A percentile compares a stretch with the other conserved stretches of the same genome.
These are phyloP conservation scores for Drosophila auraria DNA, from an alignment of 1,140 invertebrate species.

Conservation along the genomic window DNA sequence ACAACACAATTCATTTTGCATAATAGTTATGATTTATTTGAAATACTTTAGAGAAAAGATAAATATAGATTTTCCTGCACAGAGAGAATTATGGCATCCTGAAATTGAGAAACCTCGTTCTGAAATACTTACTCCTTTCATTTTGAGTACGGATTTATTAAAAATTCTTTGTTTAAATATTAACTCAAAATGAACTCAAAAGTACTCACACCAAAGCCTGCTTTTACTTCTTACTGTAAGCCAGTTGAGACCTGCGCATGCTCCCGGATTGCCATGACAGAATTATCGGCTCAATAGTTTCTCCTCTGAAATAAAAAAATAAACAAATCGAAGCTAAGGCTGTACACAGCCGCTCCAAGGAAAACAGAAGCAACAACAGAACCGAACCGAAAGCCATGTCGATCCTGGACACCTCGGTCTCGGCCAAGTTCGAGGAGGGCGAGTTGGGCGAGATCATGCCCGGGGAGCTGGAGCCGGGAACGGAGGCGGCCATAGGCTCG, in stretches of 20 bases:
- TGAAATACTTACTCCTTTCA: too few species aligned
- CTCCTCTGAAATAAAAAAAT: conserved; percentile 15
- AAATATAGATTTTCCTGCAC: too few species aligned
- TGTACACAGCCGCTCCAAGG: background rate
- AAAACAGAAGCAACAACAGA: background rate
- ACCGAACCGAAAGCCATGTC: conserved; percentile 1
- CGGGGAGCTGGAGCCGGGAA: conserved; percentile 2
- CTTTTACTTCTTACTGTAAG: background rate
- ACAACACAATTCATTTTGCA: too few species aligned
- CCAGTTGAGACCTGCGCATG: conserved; percentile 45
- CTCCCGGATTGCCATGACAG: conserved; percentile 64
- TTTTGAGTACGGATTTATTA: too few species aligned
- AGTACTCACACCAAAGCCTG: too few species aligned
- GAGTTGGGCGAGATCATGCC: background rate
- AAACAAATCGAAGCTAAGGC: conserved; percentile 7
- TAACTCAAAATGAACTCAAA: too few species aligned
- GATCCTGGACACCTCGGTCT: background rate
- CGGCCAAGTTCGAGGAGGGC: background rate
- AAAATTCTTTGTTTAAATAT: too few species aligned
- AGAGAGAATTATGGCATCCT: too few species aligned
- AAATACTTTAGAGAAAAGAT: too few species aligned
- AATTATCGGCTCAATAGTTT: conserved; percentile 6
- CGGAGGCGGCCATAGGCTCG: background rate
- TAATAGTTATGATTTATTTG: too few species aligned
- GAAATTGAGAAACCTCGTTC: too few species aligned